Conservation (phyloP, 2,797 vertebrate genomes). For the Ptychadena robeensis region DNA sequence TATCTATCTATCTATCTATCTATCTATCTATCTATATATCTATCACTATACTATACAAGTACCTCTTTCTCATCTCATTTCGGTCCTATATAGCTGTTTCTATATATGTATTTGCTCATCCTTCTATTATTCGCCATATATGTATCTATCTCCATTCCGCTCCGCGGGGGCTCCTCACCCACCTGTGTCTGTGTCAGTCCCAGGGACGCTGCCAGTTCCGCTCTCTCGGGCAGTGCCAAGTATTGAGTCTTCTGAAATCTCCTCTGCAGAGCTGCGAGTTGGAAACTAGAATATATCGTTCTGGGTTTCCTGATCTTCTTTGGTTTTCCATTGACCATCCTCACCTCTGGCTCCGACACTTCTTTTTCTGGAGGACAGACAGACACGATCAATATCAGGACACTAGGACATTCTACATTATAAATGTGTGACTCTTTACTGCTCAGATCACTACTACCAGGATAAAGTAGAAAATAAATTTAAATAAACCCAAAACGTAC, state of each 20-base stretch:
- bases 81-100: background rate
- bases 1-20: slow-evolving; percentile 26
- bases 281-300: slow-evolving; percentile 98
- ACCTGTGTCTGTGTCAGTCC: slow-evolving; percentile 98
- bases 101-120: background rate
- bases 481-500: too few species aligned
- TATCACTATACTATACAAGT: too few species aligned
- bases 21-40: slow-evolving; percentile 19
- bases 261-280: slow-evolving; percentile 94
- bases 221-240: slow-evolving; percentile 95
- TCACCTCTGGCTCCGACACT: slow-evolving; percentile 90
- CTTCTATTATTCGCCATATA: background rate
- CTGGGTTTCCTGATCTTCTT: slow-evolving; percentile 98
- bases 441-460: too few species aligned
- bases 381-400: slow-evolving; percentile 16
- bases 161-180: slow-evolving; percentile 43
- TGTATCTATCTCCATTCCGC: background rate
- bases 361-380: slow-evolving; percentile 86
- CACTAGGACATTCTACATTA: too few species aligned
- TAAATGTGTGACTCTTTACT: too few species aligned
- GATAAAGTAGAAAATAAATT: too few species aligned
- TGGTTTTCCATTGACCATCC: slow-evolving; percentile 98
- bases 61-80: too few species aligned
- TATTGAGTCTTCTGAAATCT: slow-evolving; percentile 99
- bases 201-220: slow-evolving; percentile 93